Conservation (phyloP, 1,140 invertebrate species). For the Lasioglossum baleicum region DNA sequence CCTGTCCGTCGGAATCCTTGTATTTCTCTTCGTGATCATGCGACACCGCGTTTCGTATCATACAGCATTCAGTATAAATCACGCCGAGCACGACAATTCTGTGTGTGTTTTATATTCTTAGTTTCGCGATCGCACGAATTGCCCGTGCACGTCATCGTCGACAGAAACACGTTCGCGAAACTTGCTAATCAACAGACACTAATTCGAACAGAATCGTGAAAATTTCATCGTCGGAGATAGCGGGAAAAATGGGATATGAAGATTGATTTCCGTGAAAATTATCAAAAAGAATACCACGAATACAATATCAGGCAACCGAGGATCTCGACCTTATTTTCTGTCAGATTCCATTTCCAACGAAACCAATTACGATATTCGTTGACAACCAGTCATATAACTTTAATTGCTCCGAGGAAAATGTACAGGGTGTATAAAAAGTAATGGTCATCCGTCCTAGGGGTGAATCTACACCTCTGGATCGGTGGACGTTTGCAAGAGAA, state of each 20-base stretch:
- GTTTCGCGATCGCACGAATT: no score
- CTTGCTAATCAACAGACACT: conserved; percentile 34
- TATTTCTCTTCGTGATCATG: conserved; percentile 27
- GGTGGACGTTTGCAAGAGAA: no score
- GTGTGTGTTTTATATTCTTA: no score
- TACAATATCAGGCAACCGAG: background rate
- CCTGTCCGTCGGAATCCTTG: conserved; percentile 24
- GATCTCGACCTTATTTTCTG: background rate
- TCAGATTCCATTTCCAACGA: background rate
- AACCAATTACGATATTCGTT: conserved; percentile 26
- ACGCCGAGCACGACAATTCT: no score
- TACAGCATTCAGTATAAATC: background rate
- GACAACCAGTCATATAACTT: background rate
- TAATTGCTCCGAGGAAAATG: background rate
- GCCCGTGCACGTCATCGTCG: background rate
- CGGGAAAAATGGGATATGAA: background rate
- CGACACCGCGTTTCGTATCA: background rate
- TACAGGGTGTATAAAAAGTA: background rate
- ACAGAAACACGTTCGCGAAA: conserved; percentile 59
- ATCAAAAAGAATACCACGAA: conserved; percentile 13
- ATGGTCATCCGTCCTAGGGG: no score
- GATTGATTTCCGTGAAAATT: background rate
- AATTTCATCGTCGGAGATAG: no score
- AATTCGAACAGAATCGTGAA: no score
- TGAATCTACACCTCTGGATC: no score